Evolutionary conservation across 2,888 invertebrate genomes (phyloP).

Genomic region (Hymenopus coronatus): DNA sequence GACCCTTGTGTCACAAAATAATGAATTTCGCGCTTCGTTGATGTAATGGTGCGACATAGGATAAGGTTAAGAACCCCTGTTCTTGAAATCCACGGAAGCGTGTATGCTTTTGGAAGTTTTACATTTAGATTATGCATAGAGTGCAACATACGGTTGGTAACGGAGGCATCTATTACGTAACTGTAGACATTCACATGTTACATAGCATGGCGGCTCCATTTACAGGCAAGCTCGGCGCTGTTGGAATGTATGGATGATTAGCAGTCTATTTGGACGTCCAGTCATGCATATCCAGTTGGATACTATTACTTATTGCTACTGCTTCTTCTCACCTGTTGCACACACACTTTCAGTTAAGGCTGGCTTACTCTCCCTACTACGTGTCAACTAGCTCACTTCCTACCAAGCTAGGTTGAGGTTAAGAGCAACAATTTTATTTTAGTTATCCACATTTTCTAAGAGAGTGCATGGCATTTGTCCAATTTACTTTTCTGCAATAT

Average conservation of each 20-base stretch:
- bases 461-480: no score
- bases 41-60: no score
- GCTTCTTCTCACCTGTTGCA: background rate
- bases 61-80: no score
- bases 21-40: no score
- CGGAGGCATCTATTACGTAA: background rate
- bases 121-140: no score
- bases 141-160: background rate
- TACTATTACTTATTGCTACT: background rate
- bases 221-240: background rate
- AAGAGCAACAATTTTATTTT: no score
- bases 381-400: background rate
- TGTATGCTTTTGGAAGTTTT: no score
- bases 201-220: background rate
- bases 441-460: no score
- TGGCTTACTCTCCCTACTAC: background rate
- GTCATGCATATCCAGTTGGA: background rate
- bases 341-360: background rate
- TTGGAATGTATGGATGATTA: background rate
- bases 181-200: background rate
- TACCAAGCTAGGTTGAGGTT: background rate
- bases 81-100: no score
- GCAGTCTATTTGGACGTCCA: background rate
- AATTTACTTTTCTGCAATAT: no score
- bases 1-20: no score